Evolutionary conservation across 2,888 invertebrate genomes (phyloP), one percentile per base, ranked within the genome.

Genomic region (Sesia bembeciformis): DNA sequence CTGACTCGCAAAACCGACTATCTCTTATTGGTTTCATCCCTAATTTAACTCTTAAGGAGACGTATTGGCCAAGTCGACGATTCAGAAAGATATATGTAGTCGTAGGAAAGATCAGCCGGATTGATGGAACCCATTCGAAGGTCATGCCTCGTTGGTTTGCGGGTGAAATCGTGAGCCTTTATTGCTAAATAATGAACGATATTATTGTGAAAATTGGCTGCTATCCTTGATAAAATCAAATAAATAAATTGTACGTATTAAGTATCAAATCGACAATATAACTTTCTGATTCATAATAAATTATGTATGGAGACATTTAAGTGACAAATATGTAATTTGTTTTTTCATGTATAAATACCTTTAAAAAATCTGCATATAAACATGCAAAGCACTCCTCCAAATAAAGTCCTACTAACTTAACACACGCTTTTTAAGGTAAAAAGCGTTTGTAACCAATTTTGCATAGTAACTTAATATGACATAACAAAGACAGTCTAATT

Each of bases 1-100:
- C 67, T 65, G 64, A 59, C 60, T 68, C 67, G 62, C 67, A 69
- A 72, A 77, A 75, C 76, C 76, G 74, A 71, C 71, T 72, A 70
- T 73, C 68, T 64, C 63, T 57, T 68, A 74, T 79, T 75, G 84
- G 84, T 78, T 84, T 85, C 77, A 81, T 76, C 78, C 84, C 74
- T 81, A 82, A 85, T 87, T 86, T 84, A 84, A 82, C 84, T 79
- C 74, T 68, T 76, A 79, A 79, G 76, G 76, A 84, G 78, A 82
- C 74, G 72, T 77, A 86, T 84, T 64, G 80, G 72, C 64, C 71
- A 65, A 70, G 58, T 68, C 79, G 78, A 59, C 70, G 78, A 76
- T 66, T 73, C 81, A 73, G 73, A 77, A 81, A 83, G 80, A 81
- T 80, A 76, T 78, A 81, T 80, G 78, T 75, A 74, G 74, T 69